Base-by-base conservation (phyloP, 2,888 invertebrate genomes). In the Notodonta ziczac region DNA sequence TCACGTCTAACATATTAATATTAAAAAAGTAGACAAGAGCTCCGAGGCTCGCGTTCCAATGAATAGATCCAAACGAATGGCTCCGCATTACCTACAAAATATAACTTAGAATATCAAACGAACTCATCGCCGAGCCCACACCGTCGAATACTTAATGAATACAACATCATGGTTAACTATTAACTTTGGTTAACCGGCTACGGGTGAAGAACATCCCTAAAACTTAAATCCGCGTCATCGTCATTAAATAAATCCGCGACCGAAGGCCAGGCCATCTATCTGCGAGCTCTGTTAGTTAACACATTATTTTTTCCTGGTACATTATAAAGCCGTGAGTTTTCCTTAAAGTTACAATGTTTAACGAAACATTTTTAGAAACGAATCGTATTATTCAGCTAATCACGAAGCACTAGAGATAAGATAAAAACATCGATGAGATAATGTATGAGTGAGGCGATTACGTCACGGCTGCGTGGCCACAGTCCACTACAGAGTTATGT, bases 171-270 rank as follows among this genome's bases (percentile, higher is more conserved):
- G 82, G 82, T 78, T 83, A 82, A 83, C 80, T 65, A 76, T 66
- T 76, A 77, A 71, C 80, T 81, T 83, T 83, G 81, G 83, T 83
- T 81, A 83, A 82, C 84, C 85, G 78, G 76, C 76, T 77, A 70
- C 78, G 71, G 73, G 74, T 73, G 76, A 72, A 73, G 64, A 77
- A 79, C 73, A 73, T 71, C 4, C 63, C 68, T 69, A 73, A 70
- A 74, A 76, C 67, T 68, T 68, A 61, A 68, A 69, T 65, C 67
- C 61, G 71, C 65, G 67, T 65, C 62, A 69, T 65, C 67, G 66
- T 70, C 61, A 70, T 58, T 58, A 63, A 67, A 67, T 71, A 74
- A 69, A 74, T 69, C 77, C 59, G 66, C 61, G 63, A 55, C 63
- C 64, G 71, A 66, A 67, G 62, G 63, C 59, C 63, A 67, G 62